These are phyloP conservation scores for Polia nebulosa DNA, from an alignment of 2,888 invertebrate genomes.

Conservation along the genomic window DNA sequence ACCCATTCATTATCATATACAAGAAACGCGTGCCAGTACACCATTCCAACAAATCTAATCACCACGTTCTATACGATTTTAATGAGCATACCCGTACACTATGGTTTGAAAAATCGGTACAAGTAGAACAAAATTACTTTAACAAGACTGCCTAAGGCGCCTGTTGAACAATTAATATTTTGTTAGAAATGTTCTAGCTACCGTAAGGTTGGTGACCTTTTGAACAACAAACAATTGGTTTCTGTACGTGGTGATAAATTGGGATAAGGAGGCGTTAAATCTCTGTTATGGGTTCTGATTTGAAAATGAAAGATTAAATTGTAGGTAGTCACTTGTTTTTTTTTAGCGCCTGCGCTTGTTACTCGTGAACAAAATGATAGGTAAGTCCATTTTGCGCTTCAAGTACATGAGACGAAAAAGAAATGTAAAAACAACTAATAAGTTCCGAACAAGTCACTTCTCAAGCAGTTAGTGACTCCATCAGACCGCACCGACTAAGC, in stretches of 20 bases:
- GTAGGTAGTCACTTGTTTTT: no score
- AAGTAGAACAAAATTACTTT: conserved; percentile 70
- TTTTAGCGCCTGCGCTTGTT: background rate
- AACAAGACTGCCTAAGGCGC: conserved; percentile 68
- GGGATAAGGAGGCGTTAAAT: conserved; percentile 26
- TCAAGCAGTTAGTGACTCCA: no score
- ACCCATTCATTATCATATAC: conserved; percentile 51
- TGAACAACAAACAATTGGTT: conserved; percentile 47
- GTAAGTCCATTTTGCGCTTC: no score
- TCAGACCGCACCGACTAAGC: no score
- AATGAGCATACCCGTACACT: conserved; percentile 71
- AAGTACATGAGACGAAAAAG: no score
- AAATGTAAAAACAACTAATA: no score
- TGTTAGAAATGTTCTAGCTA: conserved; percentile 67
- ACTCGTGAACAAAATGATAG: no score
- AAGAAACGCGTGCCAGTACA: conserved; percentile 41
- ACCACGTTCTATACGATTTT: conserved; percentile 60
- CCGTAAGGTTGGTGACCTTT: conserved; percentile 62
- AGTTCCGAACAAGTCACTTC: no score
- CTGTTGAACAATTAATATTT: conserved; percentile 67
- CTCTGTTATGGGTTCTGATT: background rate
- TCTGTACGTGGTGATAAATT: conserved; percentile 47
- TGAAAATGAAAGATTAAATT: background rate
- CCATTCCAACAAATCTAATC: conserved; percentile 47
- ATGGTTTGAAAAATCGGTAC: conserved; percentile 73